These are phyloP conservation scores for Arvicanthis niloticus DNA, from an alignment of 2,113 vertebrate genomes.

Conservation along the genomic window DNA sequence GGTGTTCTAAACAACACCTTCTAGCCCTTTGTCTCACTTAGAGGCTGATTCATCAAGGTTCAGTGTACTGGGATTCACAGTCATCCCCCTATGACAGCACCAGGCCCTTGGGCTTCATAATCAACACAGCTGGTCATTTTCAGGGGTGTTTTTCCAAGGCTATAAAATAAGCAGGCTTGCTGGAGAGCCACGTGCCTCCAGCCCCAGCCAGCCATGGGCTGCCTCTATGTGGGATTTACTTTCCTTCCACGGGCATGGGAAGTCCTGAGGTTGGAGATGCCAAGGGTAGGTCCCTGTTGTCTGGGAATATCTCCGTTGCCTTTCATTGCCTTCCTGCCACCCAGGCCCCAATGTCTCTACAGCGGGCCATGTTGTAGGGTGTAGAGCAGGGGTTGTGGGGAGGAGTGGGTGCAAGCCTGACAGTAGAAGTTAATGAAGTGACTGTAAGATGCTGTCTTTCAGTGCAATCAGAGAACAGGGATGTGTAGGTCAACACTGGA, in stretches of 20 bases:
- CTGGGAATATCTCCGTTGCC: background rate
- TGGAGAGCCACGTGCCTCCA: slow-evolving; percentile 61
- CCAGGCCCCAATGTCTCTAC: background rate
- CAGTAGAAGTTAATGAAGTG: background rate
- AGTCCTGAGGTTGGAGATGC: background rate
- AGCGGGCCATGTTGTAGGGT: background rate
- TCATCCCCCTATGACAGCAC: slow-evolving; percentile 69
- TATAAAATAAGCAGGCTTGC: slow-evolving; percentile 44
- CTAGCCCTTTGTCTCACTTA: slow-evolving; percentile 82
- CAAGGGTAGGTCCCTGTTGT: background rate
- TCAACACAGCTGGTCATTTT: slow-evolving; percentile 80
- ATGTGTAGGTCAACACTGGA: background rate
- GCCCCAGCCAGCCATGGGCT: background rate
- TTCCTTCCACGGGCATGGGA: background rate
- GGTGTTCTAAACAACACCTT: slow-evolving; percentile 84
- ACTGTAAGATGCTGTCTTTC: background rate
- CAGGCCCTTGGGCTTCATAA: slow-evolving; percentile 76
- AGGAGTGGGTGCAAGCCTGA: background rate
- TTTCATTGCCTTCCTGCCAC: background rate
- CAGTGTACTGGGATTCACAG: slow-evolving; percentile 77
- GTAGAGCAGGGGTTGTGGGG: background rate
- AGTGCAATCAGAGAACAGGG: no score
- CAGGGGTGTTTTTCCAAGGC: slow-evolving; percentile 60
- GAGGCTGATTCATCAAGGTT: slow-evolving; percentile 80
- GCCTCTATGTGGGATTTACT: slow-evolving; percentile 42